These are phyloP conservation scores for Sebastes minor DNA, from an alignment of 2,797 vertebrate genomes.

Conservation along the genomic window DNA sequence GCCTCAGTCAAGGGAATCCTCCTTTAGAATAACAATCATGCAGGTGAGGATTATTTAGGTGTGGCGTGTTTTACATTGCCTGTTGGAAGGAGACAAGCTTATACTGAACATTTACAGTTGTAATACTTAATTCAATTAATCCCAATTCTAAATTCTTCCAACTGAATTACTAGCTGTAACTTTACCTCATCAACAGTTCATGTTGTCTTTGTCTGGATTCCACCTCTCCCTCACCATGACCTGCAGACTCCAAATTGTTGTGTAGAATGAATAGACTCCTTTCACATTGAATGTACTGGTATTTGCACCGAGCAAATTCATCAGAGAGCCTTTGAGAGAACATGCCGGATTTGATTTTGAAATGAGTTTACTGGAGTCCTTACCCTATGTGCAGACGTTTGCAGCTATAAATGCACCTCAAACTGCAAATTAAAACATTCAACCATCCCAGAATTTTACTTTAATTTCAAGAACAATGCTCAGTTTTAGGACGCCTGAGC, in stretches of 20 bases:
- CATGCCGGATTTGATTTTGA: not conserved
- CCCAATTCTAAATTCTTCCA: not conserved
- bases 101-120: not conserved
- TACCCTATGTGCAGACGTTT: not conserved
- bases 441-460: not conserved
- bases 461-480: not conserved
- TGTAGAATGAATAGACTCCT: not conserved
- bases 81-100: not conserved
- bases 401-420: not conserved
- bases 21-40: slow-evolving; percentile 47
- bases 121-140: not conserved
- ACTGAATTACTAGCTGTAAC: not conserved
- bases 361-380: not conserved
- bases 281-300: not conserved
- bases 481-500: not conserved
- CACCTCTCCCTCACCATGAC: not conserved
- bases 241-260: not conserved
- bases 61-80: not conserved
- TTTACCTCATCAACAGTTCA: not conserved
- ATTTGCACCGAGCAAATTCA: not conserved
- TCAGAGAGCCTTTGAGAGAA: not conserved
- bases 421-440: not conserved
- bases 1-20: slow-evolving; percentile 18
- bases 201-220: slow-evolving; percentile 6
- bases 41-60: slow-evolving; percentile 17